These are phyloP conservation scores for Hydrozoanthus gracilis DNA, from an alignment of 92 coral and sea anemone genomes.

Conservation along the genomic window DNA sequence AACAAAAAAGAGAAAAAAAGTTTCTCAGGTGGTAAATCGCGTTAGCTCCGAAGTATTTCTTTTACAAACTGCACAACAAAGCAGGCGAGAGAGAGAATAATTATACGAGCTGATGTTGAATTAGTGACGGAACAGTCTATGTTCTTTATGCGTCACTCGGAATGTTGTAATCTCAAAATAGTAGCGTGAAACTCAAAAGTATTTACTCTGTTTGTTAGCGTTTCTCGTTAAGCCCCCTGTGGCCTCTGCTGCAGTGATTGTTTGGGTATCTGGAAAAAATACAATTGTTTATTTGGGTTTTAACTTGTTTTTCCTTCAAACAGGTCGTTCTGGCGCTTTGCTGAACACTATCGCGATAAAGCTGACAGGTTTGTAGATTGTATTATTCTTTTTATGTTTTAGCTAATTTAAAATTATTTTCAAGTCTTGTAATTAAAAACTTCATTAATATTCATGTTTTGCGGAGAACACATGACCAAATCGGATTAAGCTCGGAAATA, in stretches of 20 bases:
- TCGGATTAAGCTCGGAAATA: conserved; percentile 14
- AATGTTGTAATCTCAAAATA: not conserved
- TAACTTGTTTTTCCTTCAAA: not conserved
- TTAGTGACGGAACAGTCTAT: not conserved
- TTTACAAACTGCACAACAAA: not conserved
- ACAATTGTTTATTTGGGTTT: not conserved
- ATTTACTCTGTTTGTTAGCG: not conserved
- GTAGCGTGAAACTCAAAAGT: not conserved
- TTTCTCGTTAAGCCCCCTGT: not conserved
- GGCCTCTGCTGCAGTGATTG: conserved; percentile 6
- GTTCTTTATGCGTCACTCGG: not conserved
- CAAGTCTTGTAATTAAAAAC: not conserved
- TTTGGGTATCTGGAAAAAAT: not conserved
- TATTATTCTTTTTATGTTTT: conserved; percentile 6
- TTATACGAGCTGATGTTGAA: not conserved
- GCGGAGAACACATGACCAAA: conserved; percentile 27
- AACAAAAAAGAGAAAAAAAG: not conserved
- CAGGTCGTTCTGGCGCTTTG: conserved; percentile 95
- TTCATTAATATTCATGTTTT: conserved; percentile 63
- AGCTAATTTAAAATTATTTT: conserved; percentile 30
- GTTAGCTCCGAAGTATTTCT: not conserved
- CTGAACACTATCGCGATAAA: conserved; percentile 85
- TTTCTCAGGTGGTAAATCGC: not conserved
- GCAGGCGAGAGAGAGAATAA: no score
- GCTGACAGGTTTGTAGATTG: conserved; percentile 84